Evolutionary conservation across 2,113 vertebrate genomes (phyloP), one percentile per base, ranked within the genome.

Genomic region (Canis aureus): DNA sequence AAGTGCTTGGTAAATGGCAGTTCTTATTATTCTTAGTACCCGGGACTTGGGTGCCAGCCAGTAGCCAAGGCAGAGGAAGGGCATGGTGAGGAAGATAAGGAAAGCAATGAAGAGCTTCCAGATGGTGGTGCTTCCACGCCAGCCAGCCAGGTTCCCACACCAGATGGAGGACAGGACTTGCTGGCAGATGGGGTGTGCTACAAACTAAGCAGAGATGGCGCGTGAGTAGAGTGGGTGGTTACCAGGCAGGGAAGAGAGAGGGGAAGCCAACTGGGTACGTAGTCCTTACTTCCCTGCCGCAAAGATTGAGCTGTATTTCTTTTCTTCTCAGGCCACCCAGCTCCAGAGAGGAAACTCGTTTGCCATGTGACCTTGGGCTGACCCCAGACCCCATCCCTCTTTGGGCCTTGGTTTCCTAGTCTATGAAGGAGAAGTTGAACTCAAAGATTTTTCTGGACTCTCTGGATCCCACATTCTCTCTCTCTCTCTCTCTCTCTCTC

Each of bases 111-210:
- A 98, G 49, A 99, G 97, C 98, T 99, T 99, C 99, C 99, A 99
- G 95, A 98, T 94, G 1, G 98, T 99, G 94, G 98, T 98, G 98
- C 99, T 99, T 95, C 99, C 99, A 91, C 99, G 98, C 99, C 99
- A 99, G 43, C 99, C 99, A 0, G 99, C 98, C 82, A 99, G 98
- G 87, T 98, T 99, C 57, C 99, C 99, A 81, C 99, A 99, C 99
- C 99, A 99, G 98, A 99, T 99, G 27, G 99, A 99, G 3, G 99
- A 99, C 62, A 99, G 98, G 55, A 99, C 99, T 98, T 99, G 99
- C 98, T 99, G 99, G 98, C 99, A 99, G 98, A 99, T 99, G 27
- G 99, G 99, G 71, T 99, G 99, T 0, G 99, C 99, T 97, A 99
- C 99, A 97, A 99, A 99, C 99, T 99, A 91, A 96, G 82, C 85